A percentile compares a stretch with the other conserved stretches of the same genome.
phyloP scores from a whole-genome alignment of 2,888 invertebrate species.

The Noctua pronuba region DNA sequence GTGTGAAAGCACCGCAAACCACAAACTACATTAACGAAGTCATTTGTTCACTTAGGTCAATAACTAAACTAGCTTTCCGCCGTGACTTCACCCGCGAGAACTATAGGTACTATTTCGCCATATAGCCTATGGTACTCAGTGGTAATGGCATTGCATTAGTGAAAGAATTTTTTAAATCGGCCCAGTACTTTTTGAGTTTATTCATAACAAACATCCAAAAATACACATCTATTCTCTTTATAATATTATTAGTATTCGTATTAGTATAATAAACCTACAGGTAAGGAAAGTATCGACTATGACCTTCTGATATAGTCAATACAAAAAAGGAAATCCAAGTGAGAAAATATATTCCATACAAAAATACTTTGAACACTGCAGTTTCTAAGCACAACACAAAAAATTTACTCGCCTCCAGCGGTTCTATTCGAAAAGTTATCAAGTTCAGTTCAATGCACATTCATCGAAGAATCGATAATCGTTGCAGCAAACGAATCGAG shows the following conservation, averaged over 20 bases:
- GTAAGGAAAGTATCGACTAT: background rate
- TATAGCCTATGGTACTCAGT: no score
- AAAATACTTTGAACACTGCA: background rate
- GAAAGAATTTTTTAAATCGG: no score
- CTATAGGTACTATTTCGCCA: no score
- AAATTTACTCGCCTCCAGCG: background rate
- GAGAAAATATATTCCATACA: background rate
- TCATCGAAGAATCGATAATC: conserved; percentile 47
- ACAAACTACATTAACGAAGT: background rate
- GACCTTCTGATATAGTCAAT: background rate
- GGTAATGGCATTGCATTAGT: no score
- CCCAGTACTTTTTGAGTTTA: no score
- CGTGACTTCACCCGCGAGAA: no score
- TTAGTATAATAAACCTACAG: background rate
- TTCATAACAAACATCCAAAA: no score
- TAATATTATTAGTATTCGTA: no score
- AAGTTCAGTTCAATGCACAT: conserved; percentile 37
- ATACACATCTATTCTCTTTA: no score
- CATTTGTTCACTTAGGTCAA: background rate
- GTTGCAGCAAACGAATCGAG: conserved; percentile 45
- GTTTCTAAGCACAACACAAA: no score
- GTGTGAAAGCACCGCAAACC: background rate
- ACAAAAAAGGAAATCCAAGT: background rate
- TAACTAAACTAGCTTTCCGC: no score
- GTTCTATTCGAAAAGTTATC: conserved; percentile 22